Evolutionary conservation across 2,888 invertebrate species (phyloP).

Genomic region (Cephus sareptanus): DNA sequence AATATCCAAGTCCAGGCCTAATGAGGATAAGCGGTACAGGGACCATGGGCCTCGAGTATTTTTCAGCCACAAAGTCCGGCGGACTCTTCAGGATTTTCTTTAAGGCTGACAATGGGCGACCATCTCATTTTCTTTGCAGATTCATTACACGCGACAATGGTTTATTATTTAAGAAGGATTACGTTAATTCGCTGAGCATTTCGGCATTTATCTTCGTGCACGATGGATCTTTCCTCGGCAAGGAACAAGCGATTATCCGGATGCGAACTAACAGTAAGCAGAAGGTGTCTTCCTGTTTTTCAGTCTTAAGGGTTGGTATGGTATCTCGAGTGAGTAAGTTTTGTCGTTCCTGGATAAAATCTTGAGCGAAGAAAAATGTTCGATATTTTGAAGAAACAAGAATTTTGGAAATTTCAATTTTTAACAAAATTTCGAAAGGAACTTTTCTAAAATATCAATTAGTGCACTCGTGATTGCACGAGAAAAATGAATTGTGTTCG

Average conservation of each 20-base stretch:
- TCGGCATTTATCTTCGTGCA: constrained; percentile 30
- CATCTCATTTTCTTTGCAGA: constrained; percentile 35
- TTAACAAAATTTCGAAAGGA: neutral
- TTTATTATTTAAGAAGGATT: constrained; percentile 61
- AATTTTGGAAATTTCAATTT: no score
- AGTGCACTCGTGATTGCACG: neutral
- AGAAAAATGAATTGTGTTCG: neutral
- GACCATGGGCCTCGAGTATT: constrained; percentile 8
- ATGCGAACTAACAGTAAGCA: constrained; percentile 18
- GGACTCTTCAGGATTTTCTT: constrained; percentile 8
- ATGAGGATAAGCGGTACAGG: constrained; percentile 44
- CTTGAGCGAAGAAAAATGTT: neutral
- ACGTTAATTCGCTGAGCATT: constrained; percentile 46
- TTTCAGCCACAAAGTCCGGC: constrained; percentile 8
- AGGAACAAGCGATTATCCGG: constrained; percentile 52
- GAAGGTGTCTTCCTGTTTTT: neutral
- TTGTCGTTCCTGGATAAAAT: neutral
- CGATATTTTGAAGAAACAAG: no score
- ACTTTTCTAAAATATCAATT: neutral
- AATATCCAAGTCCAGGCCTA: constrained; percentile 58
- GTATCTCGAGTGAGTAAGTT: neutral
- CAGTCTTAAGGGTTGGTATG: neutral
- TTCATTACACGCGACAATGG: constrained; percentile 58
- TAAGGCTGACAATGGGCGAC: constrained; percentile 27
- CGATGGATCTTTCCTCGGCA: constrained; percentile 21